These are phyloP conservation scores for Parotocinclus haroldoi DNA, from an alignment of 2,797 vertebrate genomes.

Conservation along the genomic window DNA sequence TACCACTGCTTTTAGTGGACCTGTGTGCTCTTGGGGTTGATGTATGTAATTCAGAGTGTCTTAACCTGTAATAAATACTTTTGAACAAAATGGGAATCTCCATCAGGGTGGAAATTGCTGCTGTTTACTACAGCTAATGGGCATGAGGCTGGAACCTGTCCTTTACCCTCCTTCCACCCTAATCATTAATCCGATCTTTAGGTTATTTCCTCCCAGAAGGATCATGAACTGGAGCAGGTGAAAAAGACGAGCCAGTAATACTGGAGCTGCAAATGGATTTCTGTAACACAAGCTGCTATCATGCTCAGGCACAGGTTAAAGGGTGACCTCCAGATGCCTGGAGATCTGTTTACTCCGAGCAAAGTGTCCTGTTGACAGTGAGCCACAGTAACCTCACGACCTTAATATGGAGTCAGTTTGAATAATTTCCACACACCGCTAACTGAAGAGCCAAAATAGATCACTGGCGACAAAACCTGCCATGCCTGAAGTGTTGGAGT, in stretches of 20 bases:
- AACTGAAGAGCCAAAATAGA: background rate
- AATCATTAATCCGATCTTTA: constrained; percentile 17
- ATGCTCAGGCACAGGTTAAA: constrained; percentile 35
- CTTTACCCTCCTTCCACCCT: background rate
- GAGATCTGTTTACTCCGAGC: constrained; percentile 21
- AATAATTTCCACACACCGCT: background rate
- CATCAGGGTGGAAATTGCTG: constrained; percentile 33
- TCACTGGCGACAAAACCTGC: no score
- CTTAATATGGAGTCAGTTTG: constrained; percentile 1
- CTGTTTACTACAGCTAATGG: constrained; percentile 28
- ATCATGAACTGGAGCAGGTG: constrained; percentile 20
- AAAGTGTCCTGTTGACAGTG: background rate
- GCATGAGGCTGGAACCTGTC: constrained; percentile 15
- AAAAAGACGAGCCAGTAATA: constrained; percentile 34
- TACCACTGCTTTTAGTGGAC: background rate
- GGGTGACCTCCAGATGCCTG: constrained; percentile 41
- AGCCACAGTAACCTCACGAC: background rate
- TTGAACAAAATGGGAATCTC: constrained; percentile 13
- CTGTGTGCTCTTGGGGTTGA: constrained; percentile 18
- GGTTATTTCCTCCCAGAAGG: constrained; percentile 31
- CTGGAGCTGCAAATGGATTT: constrained; percentile 48
- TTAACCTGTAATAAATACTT: constrained; percentile 44
- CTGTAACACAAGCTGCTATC: constrained; percentile 45
- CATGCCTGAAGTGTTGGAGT: no score
- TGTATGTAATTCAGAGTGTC: constrained; percentile 11